Evolutionary conservation across 1,140 invertebrate genomes (phyloP).

Genomic region (Coboldia fuscipes): DNA sequence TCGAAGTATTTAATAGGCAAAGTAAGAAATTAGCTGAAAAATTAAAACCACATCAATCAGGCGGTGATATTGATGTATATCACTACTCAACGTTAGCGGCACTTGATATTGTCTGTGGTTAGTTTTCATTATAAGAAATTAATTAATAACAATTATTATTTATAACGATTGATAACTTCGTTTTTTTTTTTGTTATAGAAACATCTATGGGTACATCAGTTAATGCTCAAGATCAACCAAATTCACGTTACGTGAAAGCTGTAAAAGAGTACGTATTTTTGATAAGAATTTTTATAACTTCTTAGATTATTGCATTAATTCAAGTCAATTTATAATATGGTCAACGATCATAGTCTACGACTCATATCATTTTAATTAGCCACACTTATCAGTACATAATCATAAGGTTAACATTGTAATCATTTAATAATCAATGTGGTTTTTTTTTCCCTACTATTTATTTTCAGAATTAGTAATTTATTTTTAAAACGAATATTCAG

Average conservation of each 20-base stretch:
- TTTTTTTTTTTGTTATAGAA: conserved; percentile 27
- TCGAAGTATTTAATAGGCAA: conserved; percentile 49
- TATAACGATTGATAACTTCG: not conserved
- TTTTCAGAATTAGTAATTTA: too few relatives aligned
- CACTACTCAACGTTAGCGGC: conserved; percentile 39
- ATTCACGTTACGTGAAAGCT: conserved; percentile 50
- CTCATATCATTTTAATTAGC: too few relatives aligned
- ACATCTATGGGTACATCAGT: conserved; percentile 65
- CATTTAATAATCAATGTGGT: too few relatives aligned
- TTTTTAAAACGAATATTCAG: too few relatives aligned
- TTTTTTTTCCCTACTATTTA: too few relatives aligned
- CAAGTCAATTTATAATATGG: too few relatives aligned
- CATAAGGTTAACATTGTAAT: too few relatives aligned
- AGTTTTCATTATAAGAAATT: conserved; percentile 9
- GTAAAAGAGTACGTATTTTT: conserved; percentile 32
- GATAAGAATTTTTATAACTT: conserved; percentile 1
- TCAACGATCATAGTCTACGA: too few relatives aligned
- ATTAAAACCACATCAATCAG: conserved; percentile 17
- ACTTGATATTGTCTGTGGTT: conserved; percentile 66
- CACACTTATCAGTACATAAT: too few relatives aligned
- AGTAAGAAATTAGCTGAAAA: conserved; percentile 30
- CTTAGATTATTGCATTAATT: too few relatives aligned
- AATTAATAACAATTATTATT: not conserved
- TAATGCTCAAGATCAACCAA: conserved; percentile 41
- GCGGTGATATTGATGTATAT: conserved; percentile 31